Evolutionary conservation across 2,113 vertebrate genomes (phyloP), one percentile per base, ranked within the genome.

Genomic region (Uria aalge): DNA sequence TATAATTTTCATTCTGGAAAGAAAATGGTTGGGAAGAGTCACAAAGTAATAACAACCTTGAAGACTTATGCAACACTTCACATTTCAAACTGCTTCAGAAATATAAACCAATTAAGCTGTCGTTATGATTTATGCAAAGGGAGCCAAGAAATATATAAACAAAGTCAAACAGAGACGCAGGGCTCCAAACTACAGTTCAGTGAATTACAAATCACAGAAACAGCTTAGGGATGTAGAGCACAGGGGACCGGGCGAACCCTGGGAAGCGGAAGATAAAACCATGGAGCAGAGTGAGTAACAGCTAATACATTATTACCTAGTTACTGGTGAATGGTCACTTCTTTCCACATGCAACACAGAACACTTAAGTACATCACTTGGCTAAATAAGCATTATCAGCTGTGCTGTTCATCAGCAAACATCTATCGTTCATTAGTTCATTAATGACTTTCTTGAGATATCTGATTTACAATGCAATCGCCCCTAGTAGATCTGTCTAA

Each of bases 51-150:
- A 94, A 86, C 80, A 96, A 92, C 77, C 85, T 94, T 85, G 84
- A 97, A 66, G 71, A 93, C 71, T 97, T 91, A 91, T 0, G 20
- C 89, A 96, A 92, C 57, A 78, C 71, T 94, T 94, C 92, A 91
- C 89, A 94, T 94, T 95, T 95, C 89, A 76, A 91, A 97, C 53
- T 66, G 84, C 76, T 94, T 91, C 84, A 89, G 71, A 93, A 96
- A 90, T 83, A 85, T 63, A 96, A 97, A 91, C 91, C 94, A 95
- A 97, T 97, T 97, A 97, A 95, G 81, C 67, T 97, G 92, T 96
- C 92, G 3, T 79, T 85, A 92, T 93, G 91, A 95, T 93, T 93
- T 93, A 96, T 95, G 68, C 57, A 88, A 88, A 73, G 93, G 67
- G 67, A 96, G 95, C 96, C 87, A 92, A 90, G 86, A 95, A 91